These are phyloP conservation scores for Tipula vernalis DNA, from an alignment of 2,888 invertebrate genomes.

Conservation along the genomic window DNA sequence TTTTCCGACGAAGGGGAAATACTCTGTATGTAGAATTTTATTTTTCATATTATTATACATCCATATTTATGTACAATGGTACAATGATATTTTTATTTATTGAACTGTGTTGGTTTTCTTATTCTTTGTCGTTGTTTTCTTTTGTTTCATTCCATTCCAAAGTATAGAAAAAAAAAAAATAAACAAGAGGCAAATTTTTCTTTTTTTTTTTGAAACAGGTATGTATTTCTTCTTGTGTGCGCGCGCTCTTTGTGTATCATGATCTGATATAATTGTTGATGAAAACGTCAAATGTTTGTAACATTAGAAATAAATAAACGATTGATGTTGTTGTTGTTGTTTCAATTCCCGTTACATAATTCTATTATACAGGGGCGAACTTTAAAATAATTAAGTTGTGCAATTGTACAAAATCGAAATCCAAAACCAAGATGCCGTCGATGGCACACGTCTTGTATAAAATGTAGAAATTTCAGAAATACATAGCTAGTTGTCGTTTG, in stretches of 20 bases:
- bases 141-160: background rate
- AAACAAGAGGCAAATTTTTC: background rate
- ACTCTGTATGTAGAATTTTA: background rate
- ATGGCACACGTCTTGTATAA: background rate
- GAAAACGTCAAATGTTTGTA: background rate
- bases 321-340: background rate
- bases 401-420: background rate
- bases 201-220: background rate
- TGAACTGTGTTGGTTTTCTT: background rate
- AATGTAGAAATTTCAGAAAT: background rate
- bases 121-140: background rate
- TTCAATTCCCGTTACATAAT: background rate
- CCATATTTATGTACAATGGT: background rate
- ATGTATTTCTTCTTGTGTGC: background rate
- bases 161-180: background rate
- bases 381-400: background rate
- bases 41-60: background rate
- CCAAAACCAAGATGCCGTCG: background rate
- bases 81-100: conserved; percentile 4
- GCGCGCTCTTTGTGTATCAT: background rate
- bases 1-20: background rate
- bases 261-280: background rate
- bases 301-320: background rate
- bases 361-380: background rate
- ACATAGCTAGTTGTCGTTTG: no score